Evolutionary conservation across 1,140 invertebrate genomes (phyloP), one percentile per base, ranked within the genome.

Genomic region (Cydia pomonella): DNA sequence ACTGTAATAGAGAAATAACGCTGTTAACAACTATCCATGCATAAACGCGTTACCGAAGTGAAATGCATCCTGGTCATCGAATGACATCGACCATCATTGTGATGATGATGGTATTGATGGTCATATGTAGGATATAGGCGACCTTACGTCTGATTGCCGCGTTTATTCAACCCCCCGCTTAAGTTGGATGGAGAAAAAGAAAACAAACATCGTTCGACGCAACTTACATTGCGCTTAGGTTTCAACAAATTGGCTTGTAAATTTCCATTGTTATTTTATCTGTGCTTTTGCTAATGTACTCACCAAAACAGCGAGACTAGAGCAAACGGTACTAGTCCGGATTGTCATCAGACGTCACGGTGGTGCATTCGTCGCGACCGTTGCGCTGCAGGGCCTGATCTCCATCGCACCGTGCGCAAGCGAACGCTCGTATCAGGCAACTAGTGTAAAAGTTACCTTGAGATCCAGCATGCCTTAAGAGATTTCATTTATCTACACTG

Each of bases 301-400:
- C 18, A 23, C 53, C 21, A 59, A 21, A 7, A 33, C 7, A 38
- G 25, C 25, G 64, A 69, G 64, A 33, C 29, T 16, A 33, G 29
- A 69, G 27, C 23, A 23, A 25, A 69, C 64, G 64, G 64, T 69
- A 69, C 64, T 18, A 29, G 29, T 21, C 18, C 33, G 64, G 64
- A 69, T 69, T 69, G 64, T 69, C 64, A 69, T 69, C 64, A 69
- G 33, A 69, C 64, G 29, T 69, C 29, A 69, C 64, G 64, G 64
- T 69, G 29, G 64, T 69, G 64, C 64, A 69, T 69, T 66, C 25
- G 63, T 66, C 63, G 62, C 64, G n/a, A 69, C 29, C 64, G 64
- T 69, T 69, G 64, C 64, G 33, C 29, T 69, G 63, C 53, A 59
- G 63, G 62, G 21, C 23, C 12, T 69, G 18, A 12, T 59, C 21